Evolutionary conservation across 2,113 vertebrate genomes (phyloP).

Genomic region (Triplophysa siluroides): DNA sequence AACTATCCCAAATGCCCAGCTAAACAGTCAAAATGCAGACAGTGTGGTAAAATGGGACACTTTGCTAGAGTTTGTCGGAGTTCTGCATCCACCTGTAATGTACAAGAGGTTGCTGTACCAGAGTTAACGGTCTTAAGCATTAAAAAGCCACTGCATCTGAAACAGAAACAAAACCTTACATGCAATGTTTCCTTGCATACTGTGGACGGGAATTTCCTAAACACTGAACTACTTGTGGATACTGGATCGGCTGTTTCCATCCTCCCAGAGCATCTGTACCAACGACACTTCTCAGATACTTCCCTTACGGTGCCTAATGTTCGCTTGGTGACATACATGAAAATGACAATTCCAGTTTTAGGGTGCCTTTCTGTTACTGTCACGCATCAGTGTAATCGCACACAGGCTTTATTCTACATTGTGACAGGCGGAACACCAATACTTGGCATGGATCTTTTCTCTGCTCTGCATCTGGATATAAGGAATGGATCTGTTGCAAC

Average conservation of each 20-base stretch:
- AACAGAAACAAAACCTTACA: background rate
- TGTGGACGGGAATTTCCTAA: background rate
- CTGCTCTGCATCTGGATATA: no score
- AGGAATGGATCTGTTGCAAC: no score
- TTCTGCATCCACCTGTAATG: background rate
- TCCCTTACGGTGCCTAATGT: no score
- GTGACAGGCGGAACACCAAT: no score
- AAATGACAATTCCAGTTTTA: no score
- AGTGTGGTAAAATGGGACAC: background rate
- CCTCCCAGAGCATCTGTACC: no score
- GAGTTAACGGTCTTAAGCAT: conserved; percentile 23
- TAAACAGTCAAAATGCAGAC: background rate
- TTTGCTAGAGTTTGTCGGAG: conserved; percentile 7
- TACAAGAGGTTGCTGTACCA: conserved; percentile 8
- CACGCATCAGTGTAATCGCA: no score
- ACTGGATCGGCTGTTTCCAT: background rate
- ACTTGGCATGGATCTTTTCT: no score
- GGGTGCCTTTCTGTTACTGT: no score
- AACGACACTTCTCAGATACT: no score
- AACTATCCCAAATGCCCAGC: conserved; percentile 15
- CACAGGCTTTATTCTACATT: no score
- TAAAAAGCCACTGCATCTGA: background rate
- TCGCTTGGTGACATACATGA: no score
- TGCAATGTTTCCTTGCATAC: background rate
- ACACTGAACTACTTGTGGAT: background rate